These are phyloP conservation scores for Cephalopterus ornatus DNA, from an alignment of 2,113 vertebrate genomes.

Conservation along the genomic window DNA sequence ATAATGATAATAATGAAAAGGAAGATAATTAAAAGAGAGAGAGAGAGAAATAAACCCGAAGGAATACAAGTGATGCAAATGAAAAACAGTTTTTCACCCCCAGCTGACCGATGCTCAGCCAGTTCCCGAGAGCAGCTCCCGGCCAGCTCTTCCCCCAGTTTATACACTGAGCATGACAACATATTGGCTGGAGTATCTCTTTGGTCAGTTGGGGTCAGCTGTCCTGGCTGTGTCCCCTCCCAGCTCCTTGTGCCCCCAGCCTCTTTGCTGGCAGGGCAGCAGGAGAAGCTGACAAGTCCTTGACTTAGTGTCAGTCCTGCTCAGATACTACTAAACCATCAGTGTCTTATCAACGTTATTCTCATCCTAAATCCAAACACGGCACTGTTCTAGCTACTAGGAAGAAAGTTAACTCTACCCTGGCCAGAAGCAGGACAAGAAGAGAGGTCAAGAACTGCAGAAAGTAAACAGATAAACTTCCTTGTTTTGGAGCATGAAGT, in stretches of 20 bases:
- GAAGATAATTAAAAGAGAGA: not conserved
- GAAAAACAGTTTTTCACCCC: not conserved
- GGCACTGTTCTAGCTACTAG: not conserved
- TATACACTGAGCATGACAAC: not conserved
- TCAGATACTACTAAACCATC: not conserved
- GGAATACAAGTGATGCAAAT: not conserved
- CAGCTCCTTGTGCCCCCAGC: not conserved
- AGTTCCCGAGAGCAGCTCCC: not conserved
- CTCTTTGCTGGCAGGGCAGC: not conserved
- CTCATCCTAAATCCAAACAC: not conserved
- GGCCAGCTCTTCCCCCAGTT: not conserved
- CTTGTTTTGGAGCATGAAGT: not conserved
- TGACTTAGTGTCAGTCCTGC: not conserved
- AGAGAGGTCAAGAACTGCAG: not conserved
- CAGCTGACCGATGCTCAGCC: fast-evolving
- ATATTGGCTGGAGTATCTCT: not conserved
- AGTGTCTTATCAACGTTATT: not conserved
- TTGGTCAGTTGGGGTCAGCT: not conserved
- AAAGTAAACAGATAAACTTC: not conserved
- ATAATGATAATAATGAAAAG: not conserved
- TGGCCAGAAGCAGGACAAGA: not conserved
- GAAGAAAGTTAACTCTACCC: not conserved
- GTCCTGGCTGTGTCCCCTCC: not conserved
- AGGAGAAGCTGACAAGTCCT: not conserved
- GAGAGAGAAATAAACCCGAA: no score